Evolutionary conservation across 1,140 invertebrate genomes (phyloP), one percentile per base, ranked within the genome.

Genomic region (Nautilus pompilius): DNA sequence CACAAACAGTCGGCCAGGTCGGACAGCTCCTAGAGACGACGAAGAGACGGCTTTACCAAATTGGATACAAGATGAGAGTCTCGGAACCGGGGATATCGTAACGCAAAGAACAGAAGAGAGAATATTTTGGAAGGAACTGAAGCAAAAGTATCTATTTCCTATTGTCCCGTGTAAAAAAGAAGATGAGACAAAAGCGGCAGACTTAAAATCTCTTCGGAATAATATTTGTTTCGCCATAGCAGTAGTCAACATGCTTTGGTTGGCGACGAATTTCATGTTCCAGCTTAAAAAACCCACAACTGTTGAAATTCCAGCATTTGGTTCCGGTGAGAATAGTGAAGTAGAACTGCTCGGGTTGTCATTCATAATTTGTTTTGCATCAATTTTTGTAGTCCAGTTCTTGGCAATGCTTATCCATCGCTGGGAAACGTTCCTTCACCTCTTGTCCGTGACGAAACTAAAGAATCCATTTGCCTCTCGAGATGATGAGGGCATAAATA

Each of bases 361-460:
- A 54, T 74, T 85, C 36, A 71, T 83, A 2, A 79, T 84, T 55
- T 82, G 84, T 55, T 85, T 83, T 66, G 72, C 75, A 33, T 22
- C 78, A 1, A 80, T 84, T 55, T 66, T 85, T 13, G 48, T 83
- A 13, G 71, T 85, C n/a, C 84, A 85, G 62, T 78, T 84, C 62
- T 54, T 82, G 22, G 83, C 80, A 10, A 86, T 85, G 84, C 58
- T 85, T n/a, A 72, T 83, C 10, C 84, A 85, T 65, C 66, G 84
- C 22, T 99, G 98, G 81, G 96, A 95, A 75, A 99, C 97, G 3
- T 85, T 99, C 33, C 93, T 95, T 0, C 97, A 99, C 80, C 97
- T 99, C 70, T 86, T 99, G 73, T 93, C 96, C 13, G 95, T 95
- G 2, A 98, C 96, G 6, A 93, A 96, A 49, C 65, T 77, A 10